Conservation (phyloP, 35 echinoderm and acorn worm species). For the Anneissia japonica region DNA sequence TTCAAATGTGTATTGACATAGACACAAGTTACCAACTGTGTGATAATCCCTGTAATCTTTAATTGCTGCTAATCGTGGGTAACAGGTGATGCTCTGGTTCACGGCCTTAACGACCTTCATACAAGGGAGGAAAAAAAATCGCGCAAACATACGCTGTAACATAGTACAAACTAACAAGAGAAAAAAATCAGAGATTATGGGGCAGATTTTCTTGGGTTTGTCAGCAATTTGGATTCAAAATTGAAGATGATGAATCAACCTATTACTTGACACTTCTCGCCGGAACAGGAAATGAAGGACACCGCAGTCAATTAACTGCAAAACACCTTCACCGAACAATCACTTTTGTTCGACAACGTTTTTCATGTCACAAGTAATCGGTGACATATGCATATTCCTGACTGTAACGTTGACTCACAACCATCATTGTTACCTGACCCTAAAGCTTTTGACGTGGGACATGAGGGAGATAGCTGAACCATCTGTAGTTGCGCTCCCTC, state of each 20-base stretch:
- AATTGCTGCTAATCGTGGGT: background rate
- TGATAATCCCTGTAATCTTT: background rate
- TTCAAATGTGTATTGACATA: background rate
- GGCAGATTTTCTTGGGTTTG: background rate
- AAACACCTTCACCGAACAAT: conserved; percentile 1
- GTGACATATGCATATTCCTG: background rate
- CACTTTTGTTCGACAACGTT: conserved; percentile 1
- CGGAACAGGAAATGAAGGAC: background rate
- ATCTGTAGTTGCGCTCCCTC: background rate
- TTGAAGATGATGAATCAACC: background rate
- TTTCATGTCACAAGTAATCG: background rate
- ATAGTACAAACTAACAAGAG: background rate
- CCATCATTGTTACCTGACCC: background rate
- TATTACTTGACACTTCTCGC: conserved; percentile 1
- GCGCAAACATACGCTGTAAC: background rate
- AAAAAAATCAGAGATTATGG: background rate
- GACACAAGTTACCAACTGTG: background rate
- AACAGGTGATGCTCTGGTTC: background rate
- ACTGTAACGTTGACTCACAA: background rate
- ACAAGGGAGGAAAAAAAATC: background rate
- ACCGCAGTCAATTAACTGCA: background rate
- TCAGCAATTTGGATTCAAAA: background rate
- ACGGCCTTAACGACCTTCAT: background rate
- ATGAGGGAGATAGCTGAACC: background rate
- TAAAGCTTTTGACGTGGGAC: background rate